phyloP scores from a whole-genome alignment of 2,113 vertebrate species.

The Mustelus asterias region DNA sequence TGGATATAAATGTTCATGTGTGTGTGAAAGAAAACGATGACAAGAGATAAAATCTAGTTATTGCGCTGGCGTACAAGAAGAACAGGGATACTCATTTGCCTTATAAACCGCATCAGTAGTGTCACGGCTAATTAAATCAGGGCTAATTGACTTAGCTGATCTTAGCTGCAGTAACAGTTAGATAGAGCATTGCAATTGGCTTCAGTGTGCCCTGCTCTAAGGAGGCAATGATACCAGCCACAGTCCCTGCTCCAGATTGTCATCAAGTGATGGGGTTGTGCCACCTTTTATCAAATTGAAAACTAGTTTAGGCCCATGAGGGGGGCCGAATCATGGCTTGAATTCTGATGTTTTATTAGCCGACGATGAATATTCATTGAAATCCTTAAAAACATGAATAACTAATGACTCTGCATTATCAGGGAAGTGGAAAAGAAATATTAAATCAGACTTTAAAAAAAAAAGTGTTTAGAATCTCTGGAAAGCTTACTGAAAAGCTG shows the following conservation, averaged over 20 bases:
- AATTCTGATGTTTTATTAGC: neutral
- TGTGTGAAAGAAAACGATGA: neutral
- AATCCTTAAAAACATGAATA: neutral
- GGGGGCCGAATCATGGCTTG: neutral
- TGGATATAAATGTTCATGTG: neutral
- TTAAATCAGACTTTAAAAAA: neutral
- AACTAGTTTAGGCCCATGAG: neutral
- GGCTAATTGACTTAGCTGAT: neutral
- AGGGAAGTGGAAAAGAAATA: neutral
- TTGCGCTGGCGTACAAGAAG: neutral
- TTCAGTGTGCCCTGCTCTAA: neutral
- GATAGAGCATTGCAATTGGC: neutral
- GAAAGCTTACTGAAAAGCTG: neutral
- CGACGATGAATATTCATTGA: neutral
- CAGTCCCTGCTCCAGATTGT: neutral
- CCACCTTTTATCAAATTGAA: constrained; percentile 19
- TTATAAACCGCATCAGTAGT: neutral
- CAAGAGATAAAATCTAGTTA: neutral
- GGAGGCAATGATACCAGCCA: neutral
- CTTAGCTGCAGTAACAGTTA: neutral
- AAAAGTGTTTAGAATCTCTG: neutral
- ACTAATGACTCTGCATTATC: neutral
- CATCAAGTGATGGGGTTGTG: neutral
- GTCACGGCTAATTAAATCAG: neutral
- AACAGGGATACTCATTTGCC: neutral